Evolutionary conservation across 2,888 invertebrate species (phyloP).

Genomic region (Adelphocoris suturalis): DNA sequence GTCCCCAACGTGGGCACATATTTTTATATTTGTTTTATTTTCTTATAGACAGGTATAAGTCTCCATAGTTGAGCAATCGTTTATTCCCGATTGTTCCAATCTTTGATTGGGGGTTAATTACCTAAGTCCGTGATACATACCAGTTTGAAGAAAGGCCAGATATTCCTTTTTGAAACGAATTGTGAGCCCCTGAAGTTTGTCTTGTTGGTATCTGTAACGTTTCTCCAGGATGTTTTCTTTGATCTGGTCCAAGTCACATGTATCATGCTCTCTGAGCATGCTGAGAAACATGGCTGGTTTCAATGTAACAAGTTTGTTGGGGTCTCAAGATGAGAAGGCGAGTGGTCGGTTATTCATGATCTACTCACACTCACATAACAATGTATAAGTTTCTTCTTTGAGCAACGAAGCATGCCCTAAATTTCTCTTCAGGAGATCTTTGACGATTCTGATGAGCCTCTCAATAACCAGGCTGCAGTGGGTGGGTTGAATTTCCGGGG

Average conservation of each 20-base stretch:
- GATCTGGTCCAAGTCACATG: slow-evolving; percentile 57
- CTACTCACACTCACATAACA: slow-evolving; percentile 70
- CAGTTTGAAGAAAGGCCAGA: slow-evolving; percentile 43
- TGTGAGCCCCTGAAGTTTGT: slow-evolving; percentile 37
- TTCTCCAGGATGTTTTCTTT: slow-evolving; percentile 42
- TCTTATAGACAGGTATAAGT: no score
- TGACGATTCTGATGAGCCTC: slow-evolving; percentile 70
- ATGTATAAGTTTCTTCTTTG: slow-evolving; percentile 65
- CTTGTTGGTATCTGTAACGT: slow-evolving; percentile 49
- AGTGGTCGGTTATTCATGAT: slow-evolving; percentile 33
- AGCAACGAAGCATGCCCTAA: slow-evolving; percentile 60
- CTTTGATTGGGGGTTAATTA: no score
- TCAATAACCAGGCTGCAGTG: slow-evolving; percentile 78
- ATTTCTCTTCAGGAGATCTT: slow-evolving; percentile 68
- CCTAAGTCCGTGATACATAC: no score
- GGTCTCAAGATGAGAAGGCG: slow-evolving; percentile 26
- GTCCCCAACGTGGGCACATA: no score
- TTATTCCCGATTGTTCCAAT: no score
- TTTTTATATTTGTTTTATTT: no score
- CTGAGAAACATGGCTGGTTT: slow-evolving; percentile 76
- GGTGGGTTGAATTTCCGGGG: slow-evolving; percentile 76
- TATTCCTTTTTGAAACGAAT: slow-evolving; percentile 70
- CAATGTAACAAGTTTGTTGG: slow-evolving; percentile 74
- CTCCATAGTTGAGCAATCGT: no score
- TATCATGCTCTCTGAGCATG: slow-evolving; percentile 8